Base-by-base conservation (phyloP, 1,140 invertebrate species). In the Anastatus disparis region DNA sequence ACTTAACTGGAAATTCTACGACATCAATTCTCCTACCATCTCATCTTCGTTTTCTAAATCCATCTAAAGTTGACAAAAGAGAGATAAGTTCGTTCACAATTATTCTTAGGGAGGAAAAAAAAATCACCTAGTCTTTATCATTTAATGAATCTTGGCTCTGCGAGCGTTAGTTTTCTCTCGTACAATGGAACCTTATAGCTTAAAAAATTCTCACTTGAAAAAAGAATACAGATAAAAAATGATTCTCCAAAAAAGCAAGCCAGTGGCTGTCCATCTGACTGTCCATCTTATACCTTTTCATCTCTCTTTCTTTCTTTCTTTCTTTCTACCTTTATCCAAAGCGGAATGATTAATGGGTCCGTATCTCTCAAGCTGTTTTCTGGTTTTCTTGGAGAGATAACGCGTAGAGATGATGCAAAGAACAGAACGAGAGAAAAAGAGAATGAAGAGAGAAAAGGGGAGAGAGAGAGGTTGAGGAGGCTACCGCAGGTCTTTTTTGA, bases 281-380 rank as follows among this genome's bases (percentile, higher is more conserved):
- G 71, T 73, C 68, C 67, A 55, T 73, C 63, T n/a, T n/a, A n/a
- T 62, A 52, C 70, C 70, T 62, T 74, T 75, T 75, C 68, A 48
- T 74, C 27, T 64, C 53, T 53, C 70, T 66, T 44, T 40, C 26
- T 31, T 61, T 69, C 63, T 38, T 74, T 55, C 48, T 35, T 10
- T 35, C 31, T 10, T 71, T 73, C 64, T 72, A 74, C 74, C 75
- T 79, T 74, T 75, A 71, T 70, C 64, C 68, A 10, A n/a, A 62
- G 62, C n/a, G 59, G 71, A 46, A 78, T 77, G 77, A 77, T 79
- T 79, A 79, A 79, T 79, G 75, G 62, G 66, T 74, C 66, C 75
- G 70, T 67, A 61, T 22, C 50, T 31, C 17, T 8, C 27, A 46
- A 46, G 44, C 59, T 8, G 69, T 76, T 77, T 76, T 77, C 71